A percentile compares a stretch with the other conserved stretches of the same genome.
Conservation (phyloP, 2,888 invertebrate species). For the Galerucella calmariensis region DNA sequence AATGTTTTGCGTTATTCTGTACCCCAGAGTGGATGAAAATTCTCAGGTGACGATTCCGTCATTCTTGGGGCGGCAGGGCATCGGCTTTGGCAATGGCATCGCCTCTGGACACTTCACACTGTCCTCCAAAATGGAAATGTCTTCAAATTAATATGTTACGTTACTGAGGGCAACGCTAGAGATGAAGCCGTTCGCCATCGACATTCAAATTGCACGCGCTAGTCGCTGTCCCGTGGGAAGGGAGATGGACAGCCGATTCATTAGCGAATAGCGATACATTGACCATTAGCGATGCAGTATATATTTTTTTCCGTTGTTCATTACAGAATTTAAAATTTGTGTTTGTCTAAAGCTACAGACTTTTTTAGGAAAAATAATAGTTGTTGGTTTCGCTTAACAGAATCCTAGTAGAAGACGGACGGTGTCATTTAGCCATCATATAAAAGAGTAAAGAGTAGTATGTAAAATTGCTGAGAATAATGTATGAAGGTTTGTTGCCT, state of each 20-base stretch:
- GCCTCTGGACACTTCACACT: constrained; percentile 51
- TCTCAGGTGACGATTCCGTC: constrained; percentile 40
- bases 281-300: constrained; percentile 30
- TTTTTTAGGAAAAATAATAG: no score
- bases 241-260: constrained; percentile 37
- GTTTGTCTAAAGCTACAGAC: no score
- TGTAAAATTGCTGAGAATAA: no score
- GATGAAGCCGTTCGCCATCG: constrained; percentile 60
- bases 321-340: neutral
- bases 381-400: no score
- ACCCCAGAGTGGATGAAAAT: constrained; percentile 13
- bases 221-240: constrained; percentile 50
- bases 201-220: constrained; percentile 59
- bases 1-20: neutral
- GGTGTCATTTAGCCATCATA: no score
- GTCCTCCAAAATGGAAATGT: constrained; percentile 53
- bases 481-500: no score
- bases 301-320: neutral
- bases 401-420: no score
- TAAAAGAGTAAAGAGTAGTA: no score
- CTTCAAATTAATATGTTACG: neutral
- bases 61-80: constrained; percentile 27
- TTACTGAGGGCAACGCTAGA: constrained; percentile 52
- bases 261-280: constrained; percentile 51
- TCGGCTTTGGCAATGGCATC: constrained; percentile 26